phyloP scores from a whole-genome alignment of 1,140 invertebrate species.

The Drosophila bocki region DNA sequence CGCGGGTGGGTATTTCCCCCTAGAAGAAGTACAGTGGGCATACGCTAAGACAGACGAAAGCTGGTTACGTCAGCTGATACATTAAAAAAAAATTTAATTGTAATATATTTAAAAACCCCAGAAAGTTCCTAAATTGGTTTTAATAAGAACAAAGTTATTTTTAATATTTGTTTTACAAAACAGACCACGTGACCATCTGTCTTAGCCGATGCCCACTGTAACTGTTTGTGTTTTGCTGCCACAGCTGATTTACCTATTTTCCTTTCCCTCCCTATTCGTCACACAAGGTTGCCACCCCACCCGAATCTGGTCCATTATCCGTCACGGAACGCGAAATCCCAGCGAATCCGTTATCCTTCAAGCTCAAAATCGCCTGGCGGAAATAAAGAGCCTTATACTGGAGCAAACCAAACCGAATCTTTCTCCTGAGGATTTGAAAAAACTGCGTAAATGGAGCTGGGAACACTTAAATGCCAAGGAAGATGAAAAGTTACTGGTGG shows the following conservation, averaged over 20 bases:
- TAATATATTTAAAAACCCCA: too few species aligned
- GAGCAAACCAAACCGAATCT: constrained; percentile 51
- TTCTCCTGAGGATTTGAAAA: constrained; percentile 78
- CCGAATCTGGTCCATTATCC: constrained; percentile 88
- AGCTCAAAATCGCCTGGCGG: constrained; percentile 86
- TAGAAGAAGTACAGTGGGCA: constrained; percentile 1
- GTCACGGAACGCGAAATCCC: constrained; percentile 90
- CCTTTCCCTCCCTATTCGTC: constrained; percentile 13
- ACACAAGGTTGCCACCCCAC: constrained; percentile 87
- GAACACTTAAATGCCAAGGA: constrained; percentile 74
- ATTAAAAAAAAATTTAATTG: not conserved
- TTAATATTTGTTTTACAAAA: too few species aligned
- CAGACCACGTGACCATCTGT: not conserved
- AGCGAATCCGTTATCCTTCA: constrained; percentile 86
- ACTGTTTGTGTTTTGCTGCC: not conserved
- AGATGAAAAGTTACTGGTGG: constrained; percentile 87
- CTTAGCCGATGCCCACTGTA: constrained; percentile 5
- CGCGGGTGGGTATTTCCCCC: constrained; percentile 85
- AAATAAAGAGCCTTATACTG: constrained; percentile 86
- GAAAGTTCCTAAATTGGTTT: too few species aligned
- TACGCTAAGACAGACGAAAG: not conserved
- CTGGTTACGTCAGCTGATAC: constrained; percentile 2
- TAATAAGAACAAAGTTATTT: too few species aligned
- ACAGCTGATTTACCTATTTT: constrained; percentile 49
- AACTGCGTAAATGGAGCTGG: constrained; percentile 87